Percentiles rank a stretch among this genome's conserved stretches.
Conservation (phyloP, 1,140 invertebrate genomes). For the Heliconius hermathena region DNA sequence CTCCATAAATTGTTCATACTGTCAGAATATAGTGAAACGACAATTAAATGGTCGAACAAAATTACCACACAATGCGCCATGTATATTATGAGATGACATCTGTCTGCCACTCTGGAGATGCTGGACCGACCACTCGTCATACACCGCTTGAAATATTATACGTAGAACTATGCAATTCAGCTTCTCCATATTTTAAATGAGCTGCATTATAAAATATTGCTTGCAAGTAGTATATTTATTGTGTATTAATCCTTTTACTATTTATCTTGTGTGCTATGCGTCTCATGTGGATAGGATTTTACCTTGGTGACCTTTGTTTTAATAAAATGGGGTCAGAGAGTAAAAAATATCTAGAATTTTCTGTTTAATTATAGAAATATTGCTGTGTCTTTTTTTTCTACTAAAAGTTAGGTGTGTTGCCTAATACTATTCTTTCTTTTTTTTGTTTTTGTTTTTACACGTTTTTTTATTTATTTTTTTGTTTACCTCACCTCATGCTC, state of each 20-base stretch:
- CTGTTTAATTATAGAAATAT: no score
- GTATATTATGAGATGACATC: conserved; percentile 77
- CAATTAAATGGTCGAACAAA: conserved; percentile 73
- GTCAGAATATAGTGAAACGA: conserved; percentile 70
- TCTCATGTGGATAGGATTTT: neutral
- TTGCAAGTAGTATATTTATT: neutral
- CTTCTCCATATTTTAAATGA: conserved; percentile 5
- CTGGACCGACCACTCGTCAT: conserved; percentile 59
- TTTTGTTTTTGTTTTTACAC: no score
- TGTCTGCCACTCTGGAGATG: conserved; percentile 56
- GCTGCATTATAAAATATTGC: neutral
- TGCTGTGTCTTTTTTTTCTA: no score
- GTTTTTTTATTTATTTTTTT: no score
- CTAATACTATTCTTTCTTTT: no score
- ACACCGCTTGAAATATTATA: conserved; percentile 46
- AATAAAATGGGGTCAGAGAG: no score
- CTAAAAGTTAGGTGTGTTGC: no score
- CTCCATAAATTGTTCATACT: conserved; percentile 76
- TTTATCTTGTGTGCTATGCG: neutral
- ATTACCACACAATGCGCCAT: conserved; percentile 79
- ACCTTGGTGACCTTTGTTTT: no score
- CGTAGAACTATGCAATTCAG: conserved; percentile 12
- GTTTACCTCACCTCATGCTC: no score
- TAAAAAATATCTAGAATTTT: no score
- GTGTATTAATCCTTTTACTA: neutral